Conservation (phyloP, 2,888 invertebrate genomes). For the Hydraecia micacea region DNA sequence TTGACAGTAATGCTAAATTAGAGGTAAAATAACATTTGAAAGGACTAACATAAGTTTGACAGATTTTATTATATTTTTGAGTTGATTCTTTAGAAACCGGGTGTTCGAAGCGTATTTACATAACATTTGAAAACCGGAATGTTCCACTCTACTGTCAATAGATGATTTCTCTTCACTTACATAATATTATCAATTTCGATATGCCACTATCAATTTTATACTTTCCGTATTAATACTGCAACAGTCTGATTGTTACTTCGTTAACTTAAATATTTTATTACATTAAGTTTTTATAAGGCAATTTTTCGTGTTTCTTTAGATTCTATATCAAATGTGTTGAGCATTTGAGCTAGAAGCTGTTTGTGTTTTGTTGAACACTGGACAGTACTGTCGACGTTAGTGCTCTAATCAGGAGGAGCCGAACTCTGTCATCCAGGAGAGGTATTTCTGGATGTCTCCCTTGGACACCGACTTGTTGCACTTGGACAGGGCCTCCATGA, state of each 20-base stretch:
- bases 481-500: constrained; percentile 97
- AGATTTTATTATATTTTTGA: neutral
- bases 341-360: constrained; percentile 56
- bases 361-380: constrained; percentile 39
- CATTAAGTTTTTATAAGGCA: constrained; percentile 79
- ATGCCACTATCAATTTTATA: constrained; percentile 80
- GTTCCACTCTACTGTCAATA: constrained; percentile 63
- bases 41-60: no score
- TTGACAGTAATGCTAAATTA: no score
- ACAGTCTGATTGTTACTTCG: constrained; percentile 78
- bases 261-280: constrained; percentile 68
- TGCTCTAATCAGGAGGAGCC: constrained; percentile 95
- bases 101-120: constrained; percentile 68
- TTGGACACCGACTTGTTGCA: constrained; percentile 99
- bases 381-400: constrained; percentile 47
- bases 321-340: constrained; percentile 61
- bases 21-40: no score
- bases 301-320: constrained; percentile 68
- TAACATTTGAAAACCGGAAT: constrained; percentile 68
- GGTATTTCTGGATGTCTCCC: constrained; percentile 98
- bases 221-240: constrained; percentile 84
- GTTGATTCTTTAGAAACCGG: constrained; percentile 1
- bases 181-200: constrained; percentile 74
- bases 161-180: constrained; percentile 63
- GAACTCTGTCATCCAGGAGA: constrained; percentile 99